Evolutionary conservation across 35 echinoderm and acorn worm genomes (phyloP), one percentile per base, ranked within the genome.

Genomic region (Anneissia japonica): DNA sequence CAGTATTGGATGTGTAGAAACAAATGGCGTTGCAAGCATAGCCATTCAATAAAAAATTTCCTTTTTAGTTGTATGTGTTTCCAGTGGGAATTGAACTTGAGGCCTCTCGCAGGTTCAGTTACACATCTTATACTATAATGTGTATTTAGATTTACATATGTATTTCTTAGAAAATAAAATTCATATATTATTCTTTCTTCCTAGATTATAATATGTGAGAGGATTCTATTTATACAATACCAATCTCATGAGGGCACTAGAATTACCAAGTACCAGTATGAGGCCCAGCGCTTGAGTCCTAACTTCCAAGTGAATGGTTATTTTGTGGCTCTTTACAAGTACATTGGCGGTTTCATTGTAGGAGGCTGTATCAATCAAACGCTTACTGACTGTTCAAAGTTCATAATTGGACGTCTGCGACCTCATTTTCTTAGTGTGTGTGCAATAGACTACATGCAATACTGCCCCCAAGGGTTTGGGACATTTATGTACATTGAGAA

Each of bases 381-480:
- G 21, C 55, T 94, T 16, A 94, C 92, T 0, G 83, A 94, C 29
- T 82, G 82, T 34, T 80, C 76, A 28, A 94, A 94, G 75, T 87
- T 83, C 37, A 12, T 94, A 16, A 87, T 94, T 40, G 92, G 92
- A 40, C 77, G 92, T 36, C 46, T 94, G 32, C 79, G 92, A 77
- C 92, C 92, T 19, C 88, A 94, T 35, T 94, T 90, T 73, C 82
- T 94, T 5, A 30, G 3, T 3, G 84, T 90, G 46, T 94, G 92
- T 38, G 1, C 82, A 35, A 88, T 88, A 26, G 88, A 94, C 77
- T 94, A 83, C 56, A 90, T 79, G 1, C 23, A 32, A 34, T 90
- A 90, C 46, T 94, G 92, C 77, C 82, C 92, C 30, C 80, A 94
- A 77, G 34, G 21, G 0, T 26, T 39, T 35, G 82, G 79, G n/a